phyloP scores from a whole-genome alignment of 2,888 invertebrate species.

The Calliopum simillimum region DNA sequence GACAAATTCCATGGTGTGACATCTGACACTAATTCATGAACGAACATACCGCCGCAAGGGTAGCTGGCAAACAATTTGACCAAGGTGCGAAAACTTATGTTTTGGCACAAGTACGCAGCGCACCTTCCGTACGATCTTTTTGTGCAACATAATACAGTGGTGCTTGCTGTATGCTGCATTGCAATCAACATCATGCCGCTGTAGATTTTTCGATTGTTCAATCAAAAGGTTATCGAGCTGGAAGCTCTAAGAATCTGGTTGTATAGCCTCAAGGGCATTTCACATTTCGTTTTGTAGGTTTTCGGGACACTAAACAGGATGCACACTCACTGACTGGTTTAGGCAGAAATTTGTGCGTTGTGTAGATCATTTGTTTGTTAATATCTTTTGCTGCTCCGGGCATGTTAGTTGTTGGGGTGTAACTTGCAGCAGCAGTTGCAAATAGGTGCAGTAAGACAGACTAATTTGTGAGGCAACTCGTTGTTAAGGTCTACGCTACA shows the following conservation, averaged over 20 bases:
- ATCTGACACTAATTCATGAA: constrained; percentile 52
- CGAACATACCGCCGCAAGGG: constrained; percentile 3
- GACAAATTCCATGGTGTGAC: constrained; percentile 58
- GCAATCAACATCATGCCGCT: constrained; percentile 8
- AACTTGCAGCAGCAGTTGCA: neutral
- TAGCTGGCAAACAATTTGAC: neutral
- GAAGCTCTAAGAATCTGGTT: constrained; percentile 8
- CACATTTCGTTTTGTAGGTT: neutral
- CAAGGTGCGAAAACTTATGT: constrained; percentile 24
- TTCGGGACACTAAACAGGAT: neutral
- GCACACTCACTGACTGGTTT: neutral
- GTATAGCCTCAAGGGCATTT: constrained; percentile 28
- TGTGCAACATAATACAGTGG: neutral
- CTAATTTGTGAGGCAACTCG: constrained; percentile 20
- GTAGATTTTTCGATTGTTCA: constrained; percentile 18
- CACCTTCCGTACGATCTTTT: neutral
- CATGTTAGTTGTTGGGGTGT: too few relatives aligned
- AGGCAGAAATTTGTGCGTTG: too few relatives aligned
- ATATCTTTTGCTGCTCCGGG: too few relatives aligned
- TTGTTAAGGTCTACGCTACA: neutral
- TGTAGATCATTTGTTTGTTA: too few relatives aligned
- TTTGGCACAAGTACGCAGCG: neutral
- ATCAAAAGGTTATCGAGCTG: constrained; percentile 31
- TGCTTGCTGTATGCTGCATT: neutral
- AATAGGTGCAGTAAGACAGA: neutral